phyloP scores from a whole-genome alignment of 2,797 vertebrate species.

The Trichosurus vulpecula region DNA sequence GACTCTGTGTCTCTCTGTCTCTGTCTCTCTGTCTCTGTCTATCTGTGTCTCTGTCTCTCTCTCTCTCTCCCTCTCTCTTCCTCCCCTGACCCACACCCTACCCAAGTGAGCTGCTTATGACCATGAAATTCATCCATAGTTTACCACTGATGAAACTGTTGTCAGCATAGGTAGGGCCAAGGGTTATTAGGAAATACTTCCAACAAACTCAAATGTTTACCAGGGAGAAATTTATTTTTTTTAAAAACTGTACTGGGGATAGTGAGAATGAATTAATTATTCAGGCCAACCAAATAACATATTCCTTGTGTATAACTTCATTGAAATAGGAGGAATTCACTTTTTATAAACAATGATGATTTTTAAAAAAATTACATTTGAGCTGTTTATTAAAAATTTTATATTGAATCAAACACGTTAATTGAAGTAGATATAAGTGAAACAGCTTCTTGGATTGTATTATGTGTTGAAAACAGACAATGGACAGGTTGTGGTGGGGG shows the following conservation, averaged over 20 bases:
- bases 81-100: too few relatives aligned
- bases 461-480: conserved; percentile 60
- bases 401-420: conserved; percentile 3
- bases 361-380: conserved; percentile 45
- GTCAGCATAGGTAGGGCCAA: not conserved
- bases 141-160: not conserved
- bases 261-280: not conserved
- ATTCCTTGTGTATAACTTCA: not conserved
- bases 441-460: conserved; percentile 62
- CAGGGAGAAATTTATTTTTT: not conserved
- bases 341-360: conserved; percentile 17
- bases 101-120: not conserved
- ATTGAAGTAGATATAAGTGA: conserved; percentile 37
- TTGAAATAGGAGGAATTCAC: not conserved
- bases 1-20: not conserved
- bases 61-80: not conserved
- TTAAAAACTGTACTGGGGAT: not conserved
- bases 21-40: not conserved
- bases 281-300: not conserved
- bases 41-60: not conserved
- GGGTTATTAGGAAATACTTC: not conserved
- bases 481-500: conserved; percentile 22
- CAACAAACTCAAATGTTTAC: not conserved
- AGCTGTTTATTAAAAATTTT: conserved; percentile 61
- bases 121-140: not conserved